Evolutionary conservation across 2,888 invertebrate genomes (phyloP), one percentile per base, ranked within the genome.

Genomic region (Campoplex capitator): DNA sequence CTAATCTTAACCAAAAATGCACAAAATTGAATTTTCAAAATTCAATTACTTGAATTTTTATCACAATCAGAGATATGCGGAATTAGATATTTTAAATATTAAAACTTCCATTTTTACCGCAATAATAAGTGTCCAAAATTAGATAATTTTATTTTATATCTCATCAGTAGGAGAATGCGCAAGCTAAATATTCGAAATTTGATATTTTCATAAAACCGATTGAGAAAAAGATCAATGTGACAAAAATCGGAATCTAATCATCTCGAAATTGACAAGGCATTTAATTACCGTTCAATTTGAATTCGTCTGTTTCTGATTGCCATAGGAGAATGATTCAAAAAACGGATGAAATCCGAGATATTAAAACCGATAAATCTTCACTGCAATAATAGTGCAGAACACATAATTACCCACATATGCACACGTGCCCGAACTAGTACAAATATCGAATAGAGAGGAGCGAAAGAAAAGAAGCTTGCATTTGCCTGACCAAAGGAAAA

Each of bases 401-500:
- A 56, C 28, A 70, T 8, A 28, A 9, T 56, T 32, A 28, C 38
- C 23, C 7, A 4, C 16, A 4, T 13, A 68, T 54, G 45, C n/a
- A 51, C n/a, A 56, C 23, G 18, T 42, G 28, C 6, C 42, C 58
- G 62, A 62, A 56, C 23, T 75, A 70, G 83, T 83, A 83, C 76
- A 85, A 83, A 83, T 79, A 86, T 62, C 70, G 62, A 78, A 68
- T 82, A 70, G 70, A 35, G 56, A 70, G 32, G 7, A 62, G 32
- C 6, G 2, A 32, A 23, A 54, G 42, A 68, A 71, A 56, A 54
- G 23, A 65, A 82, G 13, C 38, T 23, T 51, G 35, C 54, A 51
- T 32, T 76, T 85, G 74, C 75, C 67, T 75, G 81, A 84, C 77
- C 84, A 84, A 84, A 84, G 87, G 81, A 35, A 73, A 70, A 28